Conservation (phyloP, 1,140 invertebrate genomes). For the Meteorus sp. region DNA sequence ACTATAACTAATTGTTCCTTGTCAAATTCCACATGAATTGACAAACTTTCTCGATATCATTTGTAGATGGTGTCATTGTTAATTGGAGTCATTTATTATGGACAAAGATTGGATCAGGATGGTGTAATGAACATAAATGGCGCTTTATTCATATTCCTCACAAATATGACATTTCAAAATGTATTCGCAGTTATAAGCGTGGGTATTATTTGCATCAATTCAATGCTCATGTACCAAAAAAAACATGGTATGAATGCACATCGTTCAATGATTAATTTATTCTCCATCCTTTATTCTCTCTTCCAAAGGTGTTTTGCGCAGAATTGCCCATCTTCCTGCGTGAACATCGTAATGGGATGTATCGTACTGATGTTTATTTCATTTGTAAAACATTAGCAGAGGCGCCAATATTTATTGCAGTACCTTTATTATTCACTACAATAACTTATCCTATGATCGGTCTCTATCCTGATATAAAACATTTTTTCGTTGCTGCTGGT, state of each 20-base stretch:
- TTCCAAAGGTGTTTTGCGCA: conserved; percentile 82
- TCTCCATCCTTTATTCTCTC: conserved; percentile 24
- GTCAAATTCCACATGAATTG: conserved; percentile 1
- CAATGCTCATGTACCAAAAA: conserved; percentile 2
- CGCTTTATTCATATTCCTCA: conserved; percentile 89
- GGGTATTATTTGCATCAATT: conserved; percentile 54
- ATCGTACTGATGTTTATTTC: conserved; percentile 91
- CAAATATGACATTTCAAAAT: conserved; percentile 93
- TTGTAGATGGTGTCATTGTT: conserved; percentile 81
- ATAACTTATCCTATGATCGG: conserved; percentile 89
- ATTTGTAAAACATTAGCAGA: conserved; percentile 89
- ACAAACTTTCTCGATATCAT: too few species aligned
- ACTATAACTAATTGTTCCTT: conserved; percentile 3
- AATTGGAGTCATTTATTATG: conserved; percentile 87
- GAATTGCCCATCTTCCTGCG: conserved; percentile 91
- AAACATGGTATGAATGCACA: background rate
- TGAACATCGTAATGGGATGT: conserved; percentile 90
- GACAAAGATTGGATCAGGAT: conserved; percentile 81
- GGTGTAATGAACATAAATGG: conserved; percentile 96
- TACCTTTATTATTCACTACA: conserved; percentile 82
- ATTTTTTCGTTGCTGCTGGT: conserved; percentile 75
- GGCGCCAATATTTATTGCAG: conserved; percentile 76
- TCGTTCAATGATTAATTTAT: too few species aligned
- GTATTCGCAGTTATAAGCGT: conserved; percentile 87
- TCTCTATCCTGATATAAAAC: conserved; percentile 69